Conservation (phyloP, 1,140 invertebrate genomes). For the Drosophila lacertosa region DNA sequence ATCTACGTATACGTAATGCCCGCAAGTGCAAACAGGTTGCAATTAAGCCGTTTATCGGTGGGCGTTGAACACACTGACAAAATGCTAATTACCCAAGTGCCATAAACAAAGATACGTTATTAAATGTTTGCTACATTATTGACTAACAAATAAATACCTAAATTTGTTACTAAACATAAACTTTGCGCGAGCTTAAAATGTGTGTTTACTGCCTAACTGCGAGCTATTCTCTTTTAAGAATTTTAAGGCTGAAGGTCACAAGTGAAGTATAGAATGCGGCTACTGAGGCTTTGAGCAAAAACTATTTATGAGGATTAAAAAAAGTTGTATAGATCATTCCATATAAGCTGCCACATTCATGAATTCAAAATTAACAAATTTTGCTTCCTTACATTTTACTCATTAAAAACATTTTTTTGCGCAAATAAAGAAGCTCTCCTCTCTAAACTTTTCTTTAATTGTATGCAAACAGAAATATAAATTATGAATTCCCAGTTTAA, state of each 20-base stretch:
- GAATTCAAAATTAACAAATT: too few relatives aligned
- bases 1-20: conserved; percentile 62
- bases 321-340: too few relatives aligned
- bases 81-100: conserved; percentile 50
- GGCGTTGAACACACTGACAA: conserved; percentile 43
- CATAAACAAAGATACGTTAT: conserved; percentile 58
- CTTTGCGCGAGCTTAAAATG: background rate
- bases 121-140: conserved; percentile 18
- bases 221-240: background rate
- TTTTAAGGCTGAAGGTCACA: background rate
- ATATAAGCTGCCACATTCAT: too few relatives aligned
- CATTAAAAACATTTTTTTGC: too few relatives aligned
- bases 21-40: conserved; percentile 47
- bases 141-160: conserved; percentile 51
- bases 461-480: too few relatives aligned
- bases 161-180: conserved; percentile 18
- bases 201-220: conserved; percentile 14
- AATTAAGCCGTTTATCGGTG: conserved; percentile 41
- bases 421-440: too few relatives aligned
- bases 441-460: too few relatives aligned
- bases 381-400: too few relatives aligned
- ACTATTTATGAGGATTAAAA: too few relatives aligned
- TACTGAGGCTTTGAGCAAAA: background rate
- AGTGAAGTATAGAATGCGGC: background rate
- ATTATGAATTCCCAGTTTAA: too few relatives aligned